A percentile compares a stretch with the other conserved stretches of the same genome.
Conservation (phyloP, 2,888 invertebrate genomes). For the Parnassius apollo region DNA sequence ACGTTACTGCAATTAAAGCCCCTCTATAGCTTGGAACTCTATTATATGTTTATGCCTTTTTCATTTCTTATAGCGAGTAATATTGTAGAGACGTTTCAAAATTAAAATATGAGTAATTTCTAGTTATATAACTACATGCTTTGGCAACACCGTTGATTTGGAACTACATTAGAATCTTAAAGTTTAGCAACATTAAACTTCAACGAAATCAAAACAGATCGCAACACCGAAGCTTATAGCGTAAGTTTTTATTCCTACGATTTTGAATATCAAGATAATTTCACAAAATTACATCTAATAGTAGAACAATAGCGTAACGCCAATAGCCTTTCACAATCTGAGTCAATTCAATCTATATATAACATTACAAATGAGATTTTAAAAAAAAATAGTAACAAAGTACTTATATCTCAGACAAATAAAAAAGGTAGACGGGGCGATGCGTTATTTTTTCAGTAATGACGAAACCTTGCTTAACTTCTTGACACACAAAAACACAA, state of each 20-base stretch:
- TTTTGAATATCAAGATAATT: conserved; percentile 30
- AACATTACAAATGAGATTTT: too few relatives aligned
- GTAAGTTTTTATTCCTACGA: conserved; percentile 25
- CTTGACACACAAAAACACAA: too few relatives aligned
- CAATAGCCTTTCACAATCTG: conserved; percentile 1
- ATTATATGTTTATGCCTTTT: too few relatives aligned
- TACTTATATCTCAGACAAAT: too few relatives aligned
- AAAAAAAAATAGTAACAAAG: too few relatives aligned
- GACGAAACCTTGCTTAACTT: too few relatives aligned
- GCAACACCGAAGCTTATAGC: conserved; percentile 37
- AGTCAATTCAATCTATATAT: too few relatives aligned
- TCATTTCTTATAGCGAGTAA: not conserved
- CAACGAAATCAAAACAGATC: conserved; percentile 31
- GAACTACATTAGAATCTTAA: conserved; percentile 39
- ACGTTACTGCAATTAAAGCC: too few relatives aligned
- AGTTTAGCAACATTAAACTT: conserved; percentile 38
- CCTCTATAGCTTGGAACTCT: too few relatives aligned
- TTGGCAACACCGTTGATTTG: conserved; percentile 10
- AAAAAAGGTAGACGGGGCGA: too few relatives aligned
- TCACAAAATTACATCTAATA: conserved; percentile 34
- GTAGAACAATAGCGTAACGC: conserved; percentile 20
- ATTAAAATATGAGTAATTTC: conserved; percentile 8
- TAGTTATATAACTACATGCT: conserved; percentile 1
- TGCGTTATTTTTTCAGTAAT: too few relatives aligned
- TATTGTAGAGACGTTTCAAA: conserved; percentile 6